These are phyloP conservation scores for Dromius quadrimaculatus DNA, from an alignment of 2,888 invertebrate genomes.

Conservation along the genomic window DNA sequence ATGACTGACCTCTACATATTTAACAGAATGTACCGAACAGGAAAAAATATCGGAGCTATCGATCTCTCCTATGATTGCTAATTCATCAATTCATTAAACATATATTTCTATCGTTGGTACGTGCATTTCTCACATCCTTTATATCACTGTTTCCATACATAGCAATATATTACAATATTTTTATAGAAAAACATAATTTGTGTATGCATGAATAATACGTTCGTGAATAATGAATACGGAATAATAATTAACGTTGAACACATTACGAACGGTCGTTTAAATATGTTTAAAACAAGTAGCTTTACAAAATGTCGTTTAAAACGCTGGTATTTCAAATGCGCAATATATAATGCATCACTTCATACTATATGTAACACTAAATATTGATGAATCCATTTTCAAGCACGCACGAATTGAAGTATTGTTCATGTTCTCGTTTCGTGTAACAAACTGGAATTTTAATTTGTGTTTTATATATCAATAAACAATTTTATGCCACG, in stretches of 20 bases:
- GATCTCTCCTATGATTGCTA: too few species aligned
- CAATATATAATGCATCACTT: constrained; percentile 3
- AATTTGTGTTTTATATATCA: constrained; percentile 35
- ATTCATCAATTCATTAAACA: too few species aligned
- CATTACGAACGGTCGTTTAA: constrained; percentile 1
- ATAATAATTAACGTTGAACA: neutral
- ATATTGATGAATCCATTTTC: constrained; percentile 26
- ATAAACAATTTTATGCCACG: constrained; percentile 36
- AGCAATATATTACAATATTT: too few species aligned
- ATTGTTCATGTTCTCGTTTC: constrained; percentile 23
- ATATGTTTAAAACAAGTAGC: constrained; percentile 29
- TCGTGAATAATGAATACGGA: too few species aligned
- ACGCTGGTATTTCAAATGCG: neutral
- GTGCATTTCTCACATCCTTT: too few species aligned
- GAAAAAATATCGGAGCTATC: too few species aligned
- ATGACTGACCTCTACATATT: constrained; percentile 3
- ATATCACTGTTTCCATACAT: too few species aligned
- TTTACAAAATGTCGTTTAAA: constrained; percentile 4
- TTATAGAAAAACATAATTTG: too few species aligned
- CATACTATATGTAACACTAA: constrained; percentile 28
- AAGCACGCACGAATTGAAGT: constrained; percentile 12
- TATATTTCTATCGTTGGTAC: too few species aligned
- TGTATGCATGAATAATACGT: too few species aligned
- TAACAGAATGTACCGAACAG: too few species aligned
- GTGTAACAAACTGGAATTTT: constrained; percentile 35